phyloP scores from a whole-genome alignment of 2,797 vertebrate species.

The Lateolabrax maculatus region DNA sequence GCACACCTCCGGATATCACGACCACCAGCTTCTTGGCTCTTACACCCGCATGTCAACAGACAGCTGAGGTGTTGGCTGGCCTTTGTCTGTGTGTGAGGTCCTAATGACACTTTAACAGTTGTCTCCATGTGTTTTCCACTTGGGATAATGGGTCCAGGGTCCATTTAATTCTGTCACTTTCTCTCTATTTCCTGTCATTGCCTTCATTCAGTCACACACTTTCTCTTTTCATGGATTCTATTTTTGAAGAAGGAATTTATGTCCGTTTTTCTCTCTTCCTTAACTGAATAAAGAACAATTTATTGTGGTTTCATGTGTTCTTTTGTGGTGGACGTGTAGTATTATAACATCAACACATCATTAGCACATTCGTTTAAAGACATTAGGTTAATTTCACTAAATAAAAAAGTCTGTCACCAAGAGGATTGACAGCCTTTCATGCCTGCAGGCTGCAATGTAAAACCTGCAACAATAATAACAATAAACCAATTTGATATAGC shows the following conservation, averaged over 20 bases:
- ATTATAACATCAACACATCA: slow-evolving; percentile 13
- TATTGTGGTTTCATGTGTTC: not conserved
- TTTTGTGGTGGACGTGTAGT: not conserved
- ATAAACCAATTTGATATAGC: not conserved
- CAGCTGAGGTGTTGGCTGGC: slow-evolving; percentile 49
- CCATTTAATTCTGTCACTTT: slow-evolving; percentile 26
- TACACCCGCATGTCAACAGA: slow-evolving; percentile 53
- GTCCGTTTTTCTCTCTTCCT: not conserved
- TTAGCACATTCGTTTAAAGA: not conserved
- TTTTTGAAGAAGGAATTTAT: not conserved
- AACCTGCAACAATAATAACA: not conserved
- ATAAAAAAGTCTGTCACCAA: not conserved
- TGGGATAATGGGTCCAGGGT: not conserved
- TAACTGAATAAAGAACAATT: not conserved
- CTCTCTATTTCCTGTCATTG: slow-evolving; percentile 32
- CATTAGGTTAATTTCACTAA: not conserved
- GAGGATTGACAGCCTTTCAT: not conserved
- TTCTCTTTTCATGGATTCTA: not conserved
- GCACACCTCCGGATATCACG: slow-evolving; percentile 41
- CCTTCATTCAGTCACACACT: not conserved
- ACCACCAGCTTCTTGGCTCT: slow-evolving; percentile 23
- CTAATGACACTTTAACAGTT: slow-evolving; percentile 59
- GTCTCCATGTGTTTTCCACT: slow-evolving; percentile 36
- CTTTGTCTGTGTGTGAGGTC: slow-evolving; percentile 70
- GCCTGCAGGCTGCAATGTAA: no score